Evolutionary conservation across 2,113 vertebrate species (phyloP).

Genomic region (Apistogramma diplotaenia): DNA sequence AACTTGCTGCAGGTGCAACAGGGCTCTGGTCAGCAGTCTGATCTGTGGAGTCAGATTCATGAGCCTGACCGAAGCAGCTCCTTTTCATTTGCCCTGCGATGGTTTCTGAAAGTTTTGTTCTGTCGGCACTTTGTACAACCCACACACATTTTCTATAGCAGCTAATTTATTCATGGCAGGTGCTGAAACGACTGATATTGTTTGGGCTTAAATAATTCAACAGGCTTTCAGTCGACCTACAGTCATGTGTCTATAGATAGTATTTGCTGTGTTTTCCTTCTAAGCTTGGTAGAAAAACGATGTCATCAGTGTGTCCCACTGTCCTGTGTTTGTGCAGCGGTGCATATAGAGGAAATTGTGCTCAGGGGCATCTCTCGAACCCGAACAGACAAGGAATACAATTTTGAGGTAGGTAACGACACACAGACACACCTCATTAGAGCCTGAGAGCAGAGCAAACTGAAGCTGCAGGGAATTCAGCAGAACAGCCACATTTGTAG

Average conservation of each 20-base stretch:
- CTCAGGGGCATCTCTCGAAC: conserved; percentile 85
- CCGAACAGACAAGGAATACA: conserved; percentile 91
- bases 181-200: background rate
- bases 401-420: conserved; percentile 84
- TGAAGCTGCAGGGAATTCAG: no score
- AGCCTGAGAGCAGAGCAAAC: no score
- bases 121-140: background rate
- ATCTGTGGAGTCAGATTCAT: background rate
- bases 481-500: no score
- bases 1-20: background rate
- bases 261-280: background rate
- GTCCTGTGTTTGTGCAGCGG: conserved; percentile 74
- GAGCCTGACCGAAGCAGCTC: background rate
- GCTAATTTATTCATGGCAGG: background rate
- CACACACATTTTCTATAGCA: background rate
- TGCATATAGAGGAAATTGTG: conserved; percentile 91
- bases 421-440: background rate
- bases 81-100: background rate
- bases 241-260: background rate
- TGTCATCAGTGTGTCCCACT: background rate
- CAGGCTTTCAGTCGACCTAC: background rate
- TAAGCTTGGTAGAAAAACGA: background rate
- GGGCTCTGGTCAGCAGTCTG: background rate
- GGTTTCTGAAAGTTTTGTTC: background rate
- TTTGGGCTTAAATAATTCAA: background rate